These are phyloP conservation scores for Drosophila aff. DNA, from an alignment of 1,140 invertebrate genomes.

Conservation along the genomic window DNA sequence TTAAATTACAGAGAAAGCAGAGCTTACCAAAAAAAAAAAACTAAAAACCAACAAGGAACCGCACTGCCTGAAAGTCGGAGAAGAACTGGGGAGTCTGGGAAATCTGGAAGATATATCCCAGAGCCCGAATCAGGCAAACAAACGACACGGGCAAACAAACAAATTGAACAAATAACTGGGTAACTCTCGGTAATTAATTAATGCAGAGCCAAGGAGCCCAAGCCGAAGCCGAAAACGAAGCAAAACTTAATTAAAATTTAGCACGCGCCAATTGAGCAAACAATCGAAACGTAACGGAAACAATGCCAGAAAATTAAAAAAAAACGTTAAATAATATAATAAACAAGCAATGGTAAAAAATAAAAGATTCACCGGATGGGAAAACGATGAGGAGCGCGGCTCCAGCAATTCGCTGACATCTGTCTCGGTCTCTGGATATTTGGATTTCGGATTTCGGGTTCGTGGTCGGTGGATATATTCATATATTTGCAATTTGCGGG, in stretches of 20 bases:
- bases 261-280: conserved; percentile 29
- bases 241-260: conserved; percentile 43
- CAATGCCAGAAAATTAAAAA: conserved; percentile 5
- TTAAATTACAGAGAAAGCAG: not conserved
- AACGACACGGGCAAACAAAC: conserved; percentile 38
- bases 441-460: conserved; percentile 17
- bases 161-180: conserved; percentile 58
- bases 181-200: conserved; percentile 36
- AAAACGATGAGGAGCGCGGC: conserved; percentile 79
- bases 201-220: conserved; percentile 45
- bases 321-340: not conserved
- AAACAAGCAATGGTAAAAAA: conserved; percentile 13
- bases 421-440: conserved; percentile 64
- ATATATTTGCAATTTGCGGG: conserved; percentile 6
- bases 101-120: conserved; percentile 23
- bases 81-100: conserved; percentile 22
- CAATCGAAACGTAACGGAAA: conserved; percentile 51
- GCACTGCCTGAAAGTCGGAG: conserved; percentile 12
- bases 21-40: not conserved
- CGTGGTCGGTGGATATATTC: conserved; percentile 4
- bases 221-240: conserved; percentile 4
- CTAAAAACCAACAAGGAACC: not conserved
- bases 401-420: conserved; percentile 66
- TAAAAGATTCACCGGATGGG: conserved; percentile 74
- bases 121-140: conserved; percentile 17